phyloP scores from a whole-genome alignment of 2,113 vertebrate species.

The Morone saxatilis region DNA sequence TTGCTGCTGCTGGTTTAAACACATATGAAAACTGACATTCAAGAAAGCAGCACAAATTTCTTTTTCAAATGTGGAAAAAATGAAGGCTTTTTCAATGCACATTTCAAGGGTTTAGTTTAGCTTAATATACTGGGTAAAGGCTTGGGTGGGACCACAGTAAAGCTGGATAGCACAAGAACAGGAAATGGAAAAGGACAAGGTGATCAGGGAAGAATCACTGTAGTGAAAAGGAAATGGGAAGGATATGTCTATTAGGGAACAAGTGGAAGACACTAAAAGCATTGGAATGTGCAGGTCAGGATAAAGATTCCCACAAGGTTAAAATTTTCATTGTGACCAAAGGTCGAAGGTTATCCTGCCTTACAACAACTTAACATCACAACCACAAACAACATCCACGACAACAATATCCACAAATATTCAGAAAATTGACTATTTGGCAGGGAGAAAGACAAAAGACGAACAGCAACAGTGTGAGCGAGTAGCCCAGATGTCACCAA shows the following conservation, averaged over 20 bases:
- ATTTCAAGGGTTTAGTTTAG: conserved; percentile 84
- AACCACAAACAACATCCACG: conserved; percentile 50
- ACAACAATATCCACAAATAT: conserved; percentile 43
- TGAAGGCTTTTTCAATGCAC: conserved; percentile 76
- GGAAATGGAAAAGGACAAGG: conserved; percentile 39
- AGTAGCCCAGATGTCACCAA: conserved; percentile 42
- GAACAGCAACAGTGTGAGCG: conserved; percentile 34
- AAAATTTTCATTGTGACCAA: conserved; percentile 43
- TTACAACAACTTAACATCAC: conserved; percentile 60
- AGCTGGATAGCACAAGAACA: conserved; percentile 62
- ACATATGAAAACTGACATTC: conserved; percentile 75
- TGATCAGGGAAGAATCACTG: conserved; percentile 32
- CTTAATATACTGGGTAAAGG: conserved; percentile 83
- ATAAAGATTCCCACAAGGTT: conserved; percentile 45
- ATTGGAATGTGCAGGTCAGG: conserved; percentile 83
- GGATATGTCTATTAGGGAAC: conserved; percentile 34
- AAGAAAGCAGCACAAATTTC: conserved; percentile 67
- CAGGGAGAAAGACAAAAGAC: conserved; percentile 52
- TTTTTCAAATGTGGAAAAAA: conserved; percentile 55
- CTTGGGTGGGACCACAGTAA: conserved; percentile 75
- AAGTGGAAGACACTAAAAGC: conserved; percentile 64
- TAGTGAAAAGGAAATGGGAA: conserved; percentile 42
- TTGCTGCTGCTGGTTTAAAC: conserved; percentile 76
- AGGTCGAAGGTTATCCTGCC: conserved; percentile 65
- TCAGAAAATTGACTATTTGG: conserved; percentile 53